Evolutionary conservation across 2,113 vertebrate species (phyloP).

Genomic region (Corydoras maculifer): DNA sequence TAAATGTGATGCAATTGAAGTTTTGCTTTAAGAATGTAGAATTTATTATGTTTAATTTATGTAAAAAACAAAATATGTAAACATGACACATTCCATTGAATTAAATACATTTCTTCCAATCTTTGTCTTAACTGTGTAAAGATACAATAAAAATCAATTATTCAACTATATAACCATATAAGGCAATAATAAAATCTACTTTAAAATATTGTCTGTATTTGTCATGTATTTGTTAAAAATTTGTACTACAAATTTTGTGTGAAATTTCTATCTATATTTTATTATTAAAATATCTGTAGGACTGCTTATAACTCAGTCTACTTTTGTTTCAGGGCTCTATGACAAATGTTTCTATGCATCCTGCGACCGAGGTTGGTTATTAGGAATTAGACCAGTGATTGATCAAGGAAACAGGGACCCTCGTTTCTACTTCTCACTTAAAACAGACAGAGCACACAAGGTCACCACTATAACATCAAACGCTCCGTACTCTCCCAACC

Average conservation of each 20-base stretch:
- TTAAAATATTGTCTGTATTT: no score
- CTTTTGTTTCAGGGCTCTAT: slow-evolving; percentile 80
- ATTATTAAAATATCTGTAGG: background rate
- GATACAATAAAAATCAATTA: no score
- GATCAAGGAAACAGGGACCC: slow-evolving; percentile 89
- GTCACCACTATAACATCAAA: slow-evolving; percentile 84
- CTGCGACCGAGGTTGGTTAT: slow-evolving; percentile 92
- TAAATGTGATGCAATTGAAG: no score
- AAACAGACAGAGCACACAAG: slow-evolving; percentile 94
- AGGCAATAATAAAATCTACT: no score
- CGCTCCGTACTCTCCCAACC: slow-evolving; percentile 81
- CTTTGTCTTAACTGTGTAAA: no score
- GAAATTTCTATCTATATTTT: background rate
- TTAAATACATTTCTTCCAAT: no score
- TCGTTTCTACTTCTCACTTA: slow-evolving; percentile 95
- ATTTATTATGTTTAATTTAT: no score
- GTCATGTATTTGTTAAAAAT: no score
- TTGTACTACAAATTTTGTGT: background rate
- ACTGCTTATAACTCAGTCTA: slow-evolving; percentile 5
- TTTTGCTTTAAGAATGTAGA: no score
- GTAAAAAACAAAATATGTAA: no score
- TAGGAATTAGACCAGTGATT: slow-evolving; percentile 88
- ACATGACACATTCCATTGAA: no score
- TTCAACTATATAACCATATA: no score
- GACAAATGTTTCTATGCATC: slow-evolving; percentile 98